Percentiles rank a stretch among this genome's conserved stretches.
Conservation (phyloP, 2,797 vertebrate species). For the Leuciscus waleckii region DNA sequence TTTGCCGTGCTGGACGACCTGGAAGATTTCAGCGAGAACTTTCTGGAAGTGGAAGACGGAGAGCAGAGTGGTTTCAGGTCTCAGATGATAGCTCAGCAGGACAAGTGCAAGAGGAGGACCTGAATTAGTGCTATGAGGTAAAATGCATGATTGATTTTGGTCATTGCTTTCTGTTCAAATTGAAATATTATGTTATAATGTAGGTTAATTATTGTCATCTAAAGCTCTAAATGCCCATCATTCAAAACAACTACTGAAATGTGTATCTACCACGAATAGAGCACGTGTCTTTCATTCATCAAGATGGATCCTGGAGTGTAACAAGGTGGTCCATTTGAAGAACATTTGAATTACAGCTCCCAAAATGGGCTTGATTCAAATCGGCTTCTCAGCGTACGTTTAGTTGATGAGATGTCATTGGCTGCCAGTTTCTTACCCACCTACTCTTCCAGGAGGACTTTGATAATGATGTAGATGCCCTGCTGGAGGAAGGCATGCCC, state of each 20-base stretch:
- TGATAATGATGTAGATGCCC: conserved; percentile 98
- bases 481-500: conserved; percentile 96
- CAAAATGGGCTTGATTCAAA: conserved; percentile 40
- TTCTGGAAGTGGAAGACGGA: conserved; percentile 90
- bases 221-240: not conserved
- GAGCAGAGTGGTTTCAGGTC: conserved; percentile 91
- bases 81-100: conserved; percentile 91
- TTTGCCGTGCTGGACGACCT: conserved; percentile 98
- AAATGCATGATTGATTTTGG: conserved; percentile 57
- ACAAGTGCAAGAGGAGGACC: conserved; percentile 90
- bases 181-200: not conserved
- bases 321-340: conserved; percentile 26
- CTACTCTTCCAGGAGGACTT: conserved; percentile 91
- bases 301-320: conserved; percentile 22
- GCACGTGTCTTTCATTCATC: not conserved
- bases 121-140: conserved; percentile 94
- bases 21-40: conserved; percentile 96
- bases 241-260: not conserved
- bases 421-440: conserved; percentile 65
- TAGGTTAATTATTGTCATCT: not conserved
- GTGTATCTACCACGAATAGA: not conserved
- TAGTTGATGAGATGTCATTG: conserved; percentile 23
- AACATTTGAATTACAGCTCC: conserved; percentile 37
- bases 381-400: not conserved
- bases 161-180: not conserved